These are phyloP conservation scores for Drosophila diplacantha DNA, from an alignment of 2,888 invertebrate species.

Conservation along the genomic window DNA sequence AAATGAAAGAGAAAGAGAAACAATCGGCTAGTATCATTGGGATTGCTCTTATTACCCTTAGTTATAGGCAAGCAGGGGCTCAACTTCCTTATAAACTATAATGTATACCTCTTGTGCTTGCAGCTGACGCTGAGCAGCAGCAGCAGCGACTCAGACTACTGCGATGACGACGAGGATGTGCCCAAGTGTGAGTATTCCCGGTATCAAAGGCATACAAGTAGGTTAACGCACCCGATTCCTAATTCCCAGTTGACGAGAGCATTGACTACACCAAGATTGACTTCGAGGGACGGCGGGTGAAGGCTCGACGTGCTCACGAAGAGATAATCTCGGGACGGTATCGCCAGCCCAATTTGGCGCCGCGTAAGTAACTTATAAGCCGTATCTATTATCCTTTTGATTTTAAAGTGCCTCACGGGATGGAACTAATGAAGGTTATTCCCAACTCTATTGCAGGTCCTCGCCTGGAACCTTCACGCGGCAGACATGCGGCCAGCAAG, in stretches of 20 bases:
- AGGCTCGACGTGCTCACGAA: constrained; percentile 77
- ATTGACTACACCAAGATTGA: constrained; percentile 78
- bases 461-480: constrained; percentile 58
- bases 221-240: neutral
- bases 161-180: constrained; percentile 76
- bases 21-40: neutral
- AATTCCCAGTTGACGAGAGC: constrained; percentile 74
- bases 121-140: constrained; percentile 77
- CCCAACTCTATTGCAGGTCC: constrained; percentile 43
- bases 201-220: neutral
- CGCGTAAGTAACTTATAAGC: constrained; percentile 59
- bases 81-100: constrained; percentile 13
- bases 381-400: too few species aligned
- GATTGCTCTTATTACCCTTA: neutral
- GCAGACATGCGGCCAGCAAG: constrained; percentile 48
- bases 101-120: constrained; percentile 16
- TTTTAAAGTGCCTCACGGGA: neutral
- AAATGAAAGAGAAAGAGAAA: neutral
- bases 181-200: constrained; percentile 70
- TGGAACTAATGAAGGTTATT: neutral
- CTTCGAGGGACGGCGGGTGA: constrained; percentile 77
- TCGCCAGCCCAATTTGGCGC: constrained; percentile 77
- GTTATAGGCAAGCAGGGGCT: too few species aligned
- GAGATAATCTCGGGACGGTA: constrained; percentile 78
- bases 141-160: constrained; percentile 77